Base-by-base conservation (phyloP, 2,113 vertebrate species). In the Sakesphorus luctuosus region DNA sequence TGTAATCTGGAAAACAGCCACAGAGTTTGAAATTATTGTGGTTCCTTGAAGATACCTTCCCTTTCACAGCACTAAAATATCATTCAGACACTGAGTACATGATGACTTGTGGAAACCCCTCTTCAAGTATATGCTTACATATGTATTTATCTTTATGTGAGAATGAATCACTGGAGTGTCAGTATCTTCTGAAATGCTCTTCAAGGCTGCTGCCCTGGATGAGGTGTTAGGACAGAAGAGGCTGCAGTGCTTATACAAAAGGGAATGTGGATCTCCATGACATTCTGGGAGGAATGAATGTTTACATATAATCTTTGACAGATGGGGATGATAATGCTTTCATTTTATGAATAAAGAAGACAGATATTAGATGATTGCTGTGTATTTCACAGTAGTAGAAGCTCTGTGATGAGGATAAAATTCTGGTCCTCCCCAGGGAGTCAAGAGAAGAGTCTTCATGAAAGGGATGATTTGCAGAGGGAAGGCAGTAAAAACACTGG, bases 291-390 rank as follows among this genome's bases (percentile, higher is more conserved):
- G 49, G 49, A 87, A 84, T 50, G 7, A 63, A 88, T 67, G 67
- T 85, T 93, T 83, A 91, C 33, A 59, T 49, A 52, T 67, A 77
- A 59, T 80, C 84, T 90, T 93, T 93, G 85, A 93, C 93, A 87
- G 84, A 93, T 87, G 69, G 84, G 71, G 35, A 76, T 72, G 36
- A 47, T 80, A 90, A 87, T 81, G 56, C 55, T 93, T 87, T 47
- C 52, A 36, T 63, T 93, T 90, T 86, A 74, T 73, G 65, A 75
- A 85, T 86, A 74, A 93, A 91, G 78, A 96, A 38, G 38, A 85
- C n/a, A 89, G 13, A 73, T 83, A 95, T 74, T 93, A 81, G 52
- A 91, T 77, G 62, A 79, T 58, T 72, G 8, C 19, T 83, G 17
- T 40, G 38, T 67, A 88, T 66, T 76, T 69, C 18, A 44, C 20